Conservation (phyloP, 1,140 invertebrate species). For the Trichonephila clavata region DNA sequence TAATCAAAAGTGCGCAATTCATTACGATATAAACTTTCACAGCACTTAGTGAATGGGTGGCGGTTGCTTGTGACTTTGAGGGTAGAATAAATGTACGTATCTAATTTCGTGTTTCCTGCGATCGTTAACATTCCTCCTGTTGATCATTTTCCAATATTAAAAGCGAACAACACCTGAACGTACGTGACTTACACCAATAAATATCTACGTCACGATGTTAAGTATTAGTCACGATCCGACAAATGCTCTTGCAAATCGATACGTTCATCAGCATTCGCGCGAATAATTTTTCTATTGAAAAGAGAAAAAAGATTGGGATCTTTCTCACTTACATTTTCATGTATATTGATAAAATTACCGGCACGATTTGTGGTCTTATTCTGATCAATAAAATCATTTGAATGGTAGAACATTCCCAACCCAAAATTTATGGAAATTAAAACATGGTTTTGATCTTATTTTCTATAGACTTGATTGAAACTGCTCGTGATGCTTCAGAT, state of each 20-base stretch:
- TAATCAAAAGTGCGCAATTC: too few relatives aligned
- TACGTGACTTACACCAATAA: slow-evolving; percentile 29
- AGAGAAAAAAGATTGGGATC: background rate
- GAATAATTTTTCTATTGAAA: slow-evolving; percentile 2
- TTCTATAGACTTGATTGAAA: background rate
- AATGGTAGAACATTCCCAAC: background rate
- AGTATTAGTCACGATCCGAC: slow-evolving; percentile 26
- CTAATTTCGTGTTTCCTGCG: background rate
- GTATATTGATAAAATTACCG: background rate
- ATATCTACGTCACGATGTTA: slow-evolving; percentile 33
- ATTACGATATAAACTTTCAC: too few relatives aligned
- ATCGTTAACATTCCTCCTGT: background rate
- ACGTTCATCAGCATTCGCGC: background rate
- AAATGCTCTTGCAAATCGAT: background rate
- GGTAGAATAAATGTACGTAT: too few relatives aligned
- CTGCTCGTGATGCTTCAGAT: background rate
- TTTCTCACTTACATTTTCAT: background rate
- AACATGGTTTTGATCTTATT: background rate
- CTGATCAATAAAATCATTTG: slow-evolving; percentile 5
- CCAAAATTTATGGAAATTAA: background rate
- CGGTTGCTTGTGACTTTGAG: background rate
- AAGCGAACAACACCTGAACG: background rate
- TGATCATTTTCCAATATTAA: background rate
- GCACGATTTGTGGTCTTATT: background rate
- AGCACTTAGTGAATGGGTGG: background rate